phyloP scores from a whole-genome alignment of 2,113 vertebrate species.

The Catharus bicknelli region DNA sequence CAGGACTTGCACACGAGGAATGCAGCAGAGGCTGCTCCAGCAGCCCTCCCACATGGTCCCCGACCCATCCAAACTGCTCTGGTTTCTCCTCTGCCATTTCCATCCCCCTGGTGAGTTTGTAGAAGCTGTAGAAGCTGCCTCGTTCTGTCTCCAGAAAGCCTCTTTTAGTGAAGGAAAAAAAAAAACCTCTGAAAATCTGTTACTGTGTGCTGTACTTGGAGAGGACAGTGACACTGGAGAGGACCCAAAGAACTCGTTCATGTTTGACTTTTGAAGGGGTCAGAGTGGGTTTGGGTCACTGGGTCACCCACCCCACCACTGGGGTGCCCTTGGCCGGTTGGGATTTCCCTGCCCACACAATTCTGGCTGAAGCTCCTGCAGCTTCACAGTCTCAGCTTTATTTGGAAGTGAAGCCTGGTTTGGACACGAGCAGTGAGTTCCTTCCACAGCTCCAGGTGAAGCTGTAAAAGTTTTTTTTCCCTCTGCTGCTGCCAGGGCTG shows the following conservation, averaged over 20 bases:
- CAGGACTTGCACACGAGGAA: conserved; percentile 37
- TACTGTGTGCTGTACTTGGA: background rate
- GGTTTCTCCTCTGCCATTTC: background rate
- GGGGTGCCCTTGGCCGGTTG: background rate
- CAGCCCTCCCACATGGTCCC: background rate
- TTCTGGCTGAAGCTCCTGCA: background rate
- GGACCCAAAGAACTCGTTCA: background rate
- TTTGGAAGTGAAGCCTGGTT: background rate
- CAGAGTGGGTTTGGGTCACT: background rate
- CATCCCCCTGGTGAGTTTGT: background rate
- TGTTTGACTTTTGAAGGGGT: background rate
- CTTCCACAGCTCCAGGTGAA: background rate
- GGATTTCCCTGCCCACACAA: background rate
- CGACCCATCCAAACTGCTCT: rapidly evolving
- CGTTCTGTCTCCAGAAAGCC: background rate
- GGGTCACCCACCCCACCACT: background rate
- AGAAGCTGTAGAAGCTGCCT: background rate
- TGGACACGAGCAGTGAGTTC: background rate
- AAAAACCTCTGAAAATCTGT: background rate
- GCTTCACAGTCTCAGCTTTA: background rate
- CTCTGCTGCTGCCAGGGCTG: background rate
- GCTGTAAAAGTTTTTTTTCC: background rate
- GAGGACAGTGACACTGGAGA: background rate
- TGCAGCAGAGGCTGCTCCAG: background rate
- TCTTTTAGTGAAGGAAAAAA: background rate